A percentile compares a stretch with the other conserved stretches of the same genome.
These are phyloP conservation scores for Chironomus riparius DNA, from an alignment of 2,888 invertebrate species.

Conservation along the genomic window DNA sequence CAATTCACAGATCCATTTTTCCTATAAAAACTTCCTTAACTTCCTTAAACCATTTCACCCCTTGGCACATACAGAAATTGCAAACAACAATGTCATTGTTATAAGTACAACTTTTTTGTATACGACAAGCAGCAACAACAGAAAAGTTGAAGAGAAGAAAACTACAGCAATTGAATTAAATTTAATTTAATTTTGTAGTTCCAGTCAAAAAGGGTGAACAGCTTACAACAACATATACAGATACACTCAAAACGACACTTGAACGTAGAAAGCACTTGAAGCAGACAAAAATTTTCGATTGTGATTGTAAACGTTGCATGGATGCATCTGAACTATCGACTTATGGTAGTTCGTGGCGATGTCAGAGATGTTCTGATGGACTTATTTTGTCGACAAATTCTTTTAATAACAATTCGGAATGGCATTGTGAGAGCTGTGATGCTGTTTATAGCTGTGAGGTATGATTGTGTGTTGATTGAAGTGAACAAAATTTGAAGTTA, in stretches of 20 bases:
- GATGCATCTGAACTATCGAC: conserved; percentile 29
- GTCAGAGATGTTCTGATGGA: not conserved
- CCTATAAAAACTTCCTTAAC: too few species aligned
- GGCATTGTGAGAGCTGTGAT: conserved; percentile 20
- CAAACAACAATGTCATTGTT: too few species aligned
- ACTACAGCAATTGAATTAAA: not conserved
- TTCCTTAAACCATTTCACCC: too few species aligned
- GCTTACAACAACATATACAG: conserved; percentile 59
- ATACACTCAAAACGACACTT: conserved; percentile 21
- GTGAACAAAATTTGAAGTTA: not conserved
- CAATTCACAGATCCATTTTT: not conserved
- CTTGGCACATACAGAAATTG: too few species aligned
- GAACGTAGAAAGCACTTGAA: conserved; percentile 47
- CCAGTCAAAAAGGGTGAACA: conserved; percentile 55
- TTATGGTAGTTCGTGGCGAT: conserved; percentile 10
- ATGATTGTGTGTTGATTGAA: not conserved
- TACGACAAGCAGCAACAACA: too few species aligned
- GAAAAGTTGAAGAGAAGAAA: not conserved
- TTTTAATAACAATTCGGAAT: not conserved
- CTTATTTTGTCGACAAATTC: not conserved
- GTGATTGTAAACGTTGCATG: conserved; percentile 49
- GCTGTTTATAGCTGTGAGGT: not conserved
- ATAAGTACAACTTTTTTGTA: too few species aligned
- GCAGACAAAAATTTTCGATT: conserved; percentile 58
- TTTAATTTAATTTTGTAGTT: conserved; percentile 24